Conservation (phyloP, 2,888 invertebrate species). For the Chymomyza amoena region DNA sequence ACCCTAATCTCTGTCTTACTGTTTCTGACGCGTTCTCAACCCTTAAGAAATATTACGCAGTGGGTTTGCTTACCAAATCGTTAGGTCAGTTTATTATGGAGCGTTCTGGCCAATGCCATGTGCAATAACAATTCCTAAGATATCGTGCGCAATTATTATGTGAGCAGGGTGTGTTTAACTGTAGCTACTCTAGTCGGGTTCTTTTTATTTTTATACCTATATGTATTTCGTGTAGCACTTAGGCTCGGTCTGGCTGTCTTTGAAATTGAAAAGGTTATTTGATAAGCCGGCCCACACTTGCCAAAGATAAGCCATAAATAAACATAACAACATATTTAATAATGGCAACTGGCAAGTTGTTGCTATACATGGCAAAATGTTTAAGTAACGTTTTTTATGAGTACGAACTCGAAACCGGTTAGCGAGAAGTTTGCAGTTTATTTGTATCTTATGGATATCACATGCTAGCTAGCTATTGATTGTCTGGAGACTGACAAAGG, state of each 20-base stretch:
- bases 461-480: background rate
- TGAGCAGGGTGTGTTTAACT: background rate
- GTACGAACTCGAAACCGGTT: slow-evolving; percentile 35
- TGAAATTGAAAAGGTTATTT: background rate
- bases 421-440: slow-evolving; percentile 11
- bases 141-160: background rate
- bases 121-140: background rate
- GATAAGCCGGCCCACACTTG: slow-evolving; percentile 29
- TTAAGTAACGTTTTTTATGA: slow-evolving; percentile 23
- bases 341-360: slow-evolving; percentile 8
- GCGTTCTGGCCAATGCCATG: background rate
- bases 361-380: background rate
- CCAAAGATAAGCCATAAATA: slow-evolving; percentile 43
- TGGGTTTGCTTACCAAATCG: background rate
- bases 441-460: background rate
- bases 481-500: slow-evolving; percentile 17
- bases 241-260: background rate
- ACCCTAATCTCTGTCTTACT: background rate
- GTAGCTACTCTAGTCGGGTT: background rate
- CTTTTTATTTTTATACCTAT: background rate
- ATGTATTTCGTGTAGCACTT: background rate
- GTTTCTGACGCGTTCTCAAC: background rate
- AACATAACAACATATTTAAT: slow-evolving; percentile 29
- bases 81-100: background rate
- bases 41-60: background rate